Evolutionary conservation across 2,888 invertebrate species (phyloP).

Genomic region (Frankliniella fusca): DNA sequence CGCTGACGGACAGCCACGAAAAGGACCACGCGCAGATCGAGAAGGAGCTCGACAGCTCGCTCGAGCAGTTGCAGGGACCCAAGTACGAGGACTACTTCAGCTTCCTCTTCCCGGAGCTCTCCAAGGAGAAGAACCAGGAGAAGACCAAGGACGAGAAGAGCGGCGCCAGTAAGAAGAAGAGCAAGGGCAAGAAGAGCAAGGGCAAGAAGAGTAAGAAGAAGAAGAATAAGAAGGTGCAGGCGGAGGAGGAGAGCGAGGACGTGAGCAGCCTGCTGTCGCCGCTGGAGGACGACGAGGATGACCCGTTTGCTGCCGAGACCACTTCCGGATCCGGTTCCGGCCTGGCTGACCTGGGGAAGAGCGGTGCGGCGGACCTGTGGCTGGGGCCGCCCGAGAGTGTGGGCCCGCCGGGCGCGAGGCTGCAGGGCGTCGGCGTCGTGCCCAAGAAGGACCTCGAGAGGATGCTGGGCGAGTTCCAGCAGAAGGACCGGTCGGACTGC

Average conservation of each 20-base stretch:
- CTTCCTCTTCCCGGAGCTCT: constrained; percentile 48
- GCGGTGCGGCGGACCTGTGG: not conserved
- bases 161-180: not conserved
- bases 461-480: constrained; percentile 67
- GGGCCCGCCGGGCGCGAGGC: constrained; percentile 35
- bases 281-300: constrained; percentile 4
- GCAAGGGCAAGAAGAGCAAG: constrained; percentile 30
- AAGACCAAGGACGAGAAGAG: constrained; percentile 33
- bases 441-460: constrained; percentile 64
- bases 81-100: constrained; percentile 50
- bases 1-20: not conserved
- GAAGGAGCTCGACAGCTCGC: constrained; percentile 7
- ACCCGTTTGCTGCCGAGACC: constrained; percentile 20
- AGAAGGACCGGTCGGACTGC: constrained; percentile 66
- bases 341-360: not conserved
- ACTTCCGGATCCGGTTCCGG: not conserved
- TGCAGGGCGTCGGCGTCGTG: constrained; percentile 54
- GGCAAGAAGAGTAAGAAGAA: constrained; percentile 31
- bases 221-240: too few species aligned
- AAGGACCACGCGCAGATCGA: constrained; percentile 7
- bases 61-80: constrained; percentile 28
- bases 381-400: constrained; percentile 1
- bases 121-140: constrained; percentile 31
- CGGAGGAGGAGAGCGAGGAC: not conserved
- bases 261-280: constrained; percentile 15